Evolutionary conservation across 2,113 vertebrate species (phyloP).

Genomic region (Antechinus flavipes): DNA sequence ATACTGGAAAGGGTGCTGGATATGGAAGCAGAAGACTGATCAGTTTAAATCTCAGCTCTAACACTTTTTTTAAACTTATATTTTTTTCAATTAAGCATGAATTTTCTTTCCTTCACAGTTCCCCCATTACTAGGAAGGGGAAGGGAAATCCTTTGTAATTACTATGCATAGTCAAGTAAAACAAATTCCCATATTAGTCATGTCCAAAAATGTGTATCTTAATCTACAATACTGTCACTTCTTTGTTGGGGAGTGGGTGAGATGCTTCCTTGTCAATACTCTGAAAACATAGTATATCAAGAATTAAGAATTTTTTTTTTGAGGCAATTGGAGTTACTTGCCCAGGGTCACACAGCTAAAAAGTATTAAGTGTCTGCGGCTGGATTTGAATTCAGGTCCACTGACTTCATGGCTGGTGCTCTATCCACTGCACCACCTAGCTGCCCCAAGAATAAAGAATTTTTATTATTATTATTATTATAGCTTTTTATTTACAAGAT

Average conservation of each 20-base stretch:
- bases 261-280: neutral
- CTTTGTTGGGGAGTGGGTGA: neutral
- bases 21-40: neutral
- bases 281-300: neutral
- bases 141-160: neutral
- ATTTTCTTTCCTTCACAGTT: neutral
- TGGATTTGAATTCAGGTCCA: too few relatives aligned
- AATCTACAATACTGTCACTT: neutral
- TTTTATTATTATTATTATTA: too few relatives aligned
- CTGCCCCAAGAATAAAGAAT: too few relatives aligned
- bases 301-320: too few relatives aligned
- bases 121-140: neutral
- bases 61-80: neutral
- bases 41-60: neutral
- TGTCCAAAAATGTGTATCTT: neutral
- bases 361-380: too few relatives aligned
- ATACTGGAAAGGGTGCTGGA: neutral
- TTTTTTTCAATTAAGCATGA: neutral
- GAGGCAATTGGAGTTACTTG: too few relatives aligned
- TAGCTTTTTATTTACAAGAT: too few relatives aligned
- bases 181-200: neutral
- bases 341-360: too few relatives aligned
- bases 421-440: too few relatives aligned
- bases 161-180: neutral
- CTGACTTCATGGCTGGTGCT: too few relatives aligned